These are phyloP conservation scores for Halichondria panicea DNA, from an alignment of 37 sponge, comb jelly and placozoan genomes.

Conservation along the genomic window DNA sequence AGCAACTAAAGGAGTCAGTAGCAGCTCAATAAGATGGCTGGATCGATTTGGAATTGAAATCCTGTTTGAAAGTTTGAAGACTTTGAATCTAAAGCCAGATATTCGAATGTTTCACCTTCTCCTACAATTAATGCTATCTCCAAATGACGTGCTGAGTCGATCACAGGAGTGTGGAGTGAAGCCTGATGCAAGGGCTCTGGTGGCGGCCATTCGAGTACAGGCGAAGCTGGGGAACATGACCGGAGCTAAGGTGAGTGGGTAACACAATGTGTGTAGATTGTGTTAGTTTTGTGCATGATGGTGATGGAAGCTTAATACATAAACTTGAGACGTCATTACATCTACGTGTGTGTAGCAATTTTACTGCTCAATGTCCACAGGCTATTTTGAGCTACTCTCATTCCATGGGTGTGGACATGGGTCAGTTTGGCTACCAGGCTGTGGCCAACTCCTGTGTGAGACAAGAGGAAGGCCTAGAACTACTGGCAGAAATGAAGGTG, in stretches of 20 bases:
- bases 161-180: conserved; percentile 16
- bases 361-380: too few relatives aligned
- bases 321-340: not conserved
- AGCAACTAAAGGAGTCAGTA: conserved; percentile 1
- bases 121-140: not conserved
- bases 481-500: conserved; percentile 51
- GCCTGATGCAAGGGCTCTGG: conserved; percentile 15
- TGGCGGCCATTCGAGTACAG: conserved; percentile 16
- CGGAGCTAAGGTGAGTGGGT: conserved; percentile 26
- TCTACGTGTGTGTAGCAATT: too few relatives aligned
- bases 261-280: not conserved
- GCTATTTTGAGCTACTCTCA: too few relatives aligned
- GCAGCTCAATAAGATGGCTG: conserved; percentile 28
- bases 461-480: conserved; percentile 19
- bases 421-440: conserved; percentile 36
- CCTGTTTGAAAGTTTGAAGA: conserved; percentile 9
- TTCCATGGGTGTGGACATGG: too few relatives aligned
- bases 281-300: not conserved
- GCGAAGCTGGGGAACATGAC: conserved; percentile 12
- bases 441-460: conserved; percentile 20
- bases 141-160: conserved; percentile 11
- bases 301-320: not conserved
- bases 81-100: conserved; percentile 1
- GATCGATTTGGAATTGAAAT: conserved; percentile 12
- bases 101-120: conserved; percentile 51